Base-by-base conservation (phyloP, 2,888 invertebrate genomes). In the Ephialtes manifestator region DNA sequence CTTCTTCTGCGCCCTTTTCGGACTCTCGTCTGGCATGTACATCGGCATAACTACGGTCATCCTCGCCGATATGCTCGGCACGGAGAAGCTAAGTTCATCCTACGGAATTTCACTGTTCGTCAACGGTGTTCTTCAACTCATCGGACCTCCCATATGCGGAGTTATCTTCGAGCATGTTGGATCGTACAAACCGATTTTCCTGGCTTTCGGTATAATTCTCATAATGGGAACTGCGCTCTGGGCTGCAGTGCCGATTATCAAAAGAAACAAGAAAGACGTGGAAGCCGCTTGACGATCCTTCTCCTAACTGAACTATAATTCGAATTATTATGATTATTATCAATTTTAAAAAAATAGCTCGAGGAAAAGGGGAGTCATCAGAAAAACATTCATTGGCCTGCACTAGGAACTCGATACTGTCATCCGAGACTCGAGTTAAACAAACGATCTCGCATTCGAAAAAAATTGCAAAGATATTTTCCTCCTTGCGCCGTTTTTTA, bases 11-110 rank as follows among this genome's bases (percentile, higher is more conserved):
- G 96, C 96, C 0, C 92, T 97, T 1, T 98, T 98, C 91, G 98
- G 98, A 0, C 94, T 98, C 15, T 97, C 97, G 0, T 97, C 98
- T 0, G 98, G 98, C 7, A 96, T 97, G 28, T 98, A 98, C 92
- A 97, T 97, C 0, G 98, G 98, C 1, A 97, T 98, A n/a, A 97
- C 97, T 0, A 97, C 98, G 1, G 96, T 98, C 65, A 97, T 98
- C 4, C 97, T 98, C 96, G 97, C 97, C 0, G 98, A 98, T 90
- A 96, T 98, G 96, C 92, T 98, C 5, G 98, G 98, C 0, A 96
- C 97, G 0, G 97, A 98, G 88, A 95, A 97, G 18, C 93, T 98
- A 0, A 97, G 97, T 93, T 97, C 97, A 0, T 97, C 97, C 0
- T 98, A 98, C 88, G 98, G 98, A 0, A 97, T 98, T 24, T 97